Conservation (phyloP, 2,888 invertebrate species). For the Melanchra persicariae region DNA sequence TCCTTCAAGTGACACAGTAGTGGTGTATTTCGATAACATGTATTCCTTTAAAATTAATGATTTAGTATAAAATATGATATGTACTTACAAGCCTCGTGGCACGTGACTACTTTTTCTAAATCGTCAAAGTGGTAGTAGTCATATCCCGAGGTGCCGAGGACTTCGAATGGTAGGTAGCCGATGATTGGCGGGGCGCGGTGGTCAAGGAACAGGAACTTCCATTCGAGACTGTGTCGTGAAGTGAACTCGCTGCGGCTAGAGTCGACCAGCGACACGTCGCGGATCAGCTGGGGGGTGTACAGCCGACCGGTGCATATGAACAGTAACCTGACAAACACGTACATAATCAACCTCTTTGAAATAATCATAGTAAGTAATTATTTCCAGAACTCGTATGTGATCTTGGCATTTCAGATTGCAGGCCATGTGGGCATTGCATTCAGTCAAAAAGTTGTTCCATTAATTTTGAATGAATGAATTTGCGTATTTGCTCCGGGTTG, state of each 20-base stretch:
- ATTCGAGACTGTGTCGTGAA: conserved; percentile 97
- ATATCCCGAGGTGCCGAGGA: conserved; percentile 98
- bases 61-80: conserved; percentile 9
- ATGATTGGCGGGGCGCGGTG: conserved; percentile 97
- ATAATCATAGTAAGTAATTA: background rate
- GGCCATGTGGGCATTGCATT: background rate
- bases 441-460: no score
- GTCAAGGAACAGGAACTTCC: conserved; percentile 98
- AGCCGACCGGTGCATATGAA: conserved; percentile 96
- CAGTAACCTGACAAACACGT: conserved; percentile 87
- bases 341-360: background rate
- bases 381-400: no score
- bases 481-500: background rate
- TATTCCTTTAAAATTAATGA: conserved; percentile 18
- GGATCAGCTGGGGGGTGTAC: conserved; percentile 95
- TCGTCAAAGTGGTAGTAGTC: conserved; percentile 99
- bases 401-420: background rate
- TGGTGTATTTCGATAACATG: background rate
- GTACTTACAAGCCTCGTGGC: conserved; percentile 96
- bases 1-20: background rate
- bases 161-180: conserved; percentile 98
- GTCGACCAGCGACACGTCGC: conserved; percentile 96
- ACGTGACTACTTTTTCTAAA: conserved; percentile 95
- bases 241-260: conserved; percentile 96
- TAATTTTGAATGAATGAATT: background rate